Base-by-base conservation (phyloP, 2,113 vertebrate species). In the Neoarius graeffei region DNA sequence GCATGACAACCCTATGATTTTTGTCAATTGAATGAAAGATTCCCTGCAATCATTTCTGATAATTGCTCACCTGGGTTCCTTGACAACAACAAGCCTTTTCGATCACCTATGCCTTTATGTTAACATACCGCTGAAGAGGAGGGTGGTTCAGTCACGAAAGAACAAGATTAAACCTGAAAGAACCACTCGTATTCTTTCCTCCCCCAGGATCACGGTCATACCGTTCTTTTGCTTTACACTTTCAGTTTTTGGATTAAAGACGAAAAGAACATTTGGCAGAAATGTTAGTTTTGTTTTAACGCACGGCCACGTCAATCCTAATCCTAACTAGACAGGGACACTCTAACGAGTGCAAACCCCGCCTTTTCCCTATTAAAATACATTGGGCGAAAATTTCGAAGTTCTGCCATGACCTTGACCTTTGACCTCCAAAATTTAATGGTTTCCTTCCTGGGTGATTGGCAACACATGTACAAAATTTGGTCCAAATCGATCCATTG, bases 151-250 rank as follows among this genome's bases (percentile, higher is more conserved):
- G 86, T 62, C 86, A 87, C n/a, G 86, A 52, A 60, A 83, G 67
- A n/a, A 27, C 86, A 54, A 66, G 86, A 76, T 35, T 25, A 52
- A 83, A 83, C 81, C 48, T 76, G 81, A 76, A 83, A 7, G 20
- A 81, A 59, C 52, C 52, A 81, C 17, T 14, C 64, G 4, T 60
- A 42, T 67, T 30, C 19, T 42, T 25, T 52, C 10, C 69, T 35
- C 3, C 20, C 52, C 64, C 52, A 50, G 20, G 27, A 17, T 66
- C 23, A 56, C 1, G 6, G 15, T 15, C 19, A 52, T 7, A 80
- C n/a, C 10, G 13, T 79, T 56, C 23, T 56, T 57, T 57, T 27
- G 11, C 52, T 27, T 59, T 81, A 20, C 19, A 48, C 57, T 42
- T 60, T 82, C 19, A 2, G 17, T 82, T 82, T 25, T 25, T 25